Conservation (phyloP, 2,888 invertebrate species). For the Cosmopolites sordidus region DNA sequence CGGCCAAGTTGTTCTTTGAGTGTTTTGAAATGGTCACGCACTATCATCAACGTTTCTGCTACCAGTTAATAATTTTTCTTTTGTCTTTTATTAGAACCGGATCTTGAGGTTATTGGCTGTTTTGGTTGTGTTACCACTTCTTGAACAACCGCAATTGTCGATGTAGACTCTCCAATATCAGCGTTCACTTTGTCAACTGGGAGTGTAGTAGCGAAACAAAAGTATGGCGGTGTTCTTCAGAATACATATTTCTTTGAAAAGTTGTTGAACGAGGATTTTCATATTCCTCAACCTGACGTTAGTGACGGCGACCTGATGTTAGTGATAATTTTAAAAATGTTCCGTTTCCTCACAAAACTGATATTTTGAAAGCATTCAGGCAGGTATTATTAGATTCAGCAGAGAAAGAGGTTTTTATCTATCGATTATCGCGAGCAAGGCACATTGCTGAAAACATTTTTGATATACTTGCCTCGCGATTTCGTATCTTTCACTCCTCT, state of each 20-base stretch:
- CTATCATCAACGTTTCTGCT: conserved; percentile 12
- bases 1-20: conserved; percentile 8
- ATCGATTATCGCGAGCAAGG: no score
- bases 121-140: no score
- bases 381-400: no score
- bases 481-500: no score
- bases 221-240: conserved; percentile 33
- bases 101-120: no score
- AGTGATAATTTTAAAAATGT: no score
- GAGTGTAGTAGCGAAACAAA: conserved; percentile 27
- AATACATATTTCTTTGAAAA: conserved; percentile 26
- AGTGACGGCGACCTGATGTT: no score
- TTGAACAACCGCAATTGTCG: conserved; percentile 3
- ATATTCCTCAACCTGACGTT: no score
- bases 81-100: conserved; percentile 7
- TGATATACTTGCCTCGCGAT: no score
- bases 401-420: no score
- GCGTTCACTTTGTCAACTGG: conserved; percentile 9
- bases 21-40: conserved; percentile 7
- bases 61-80: conserved; percentile 9
- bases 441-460: no score
- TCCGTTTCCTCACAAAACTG: conserved; percentile 29
- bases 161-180: conserved; percentile 9
- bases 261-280: conserved; percentile 22
- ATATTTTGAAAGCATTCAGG: conserved; percentile 33